phyloP scores from a whole-genome alignment of 2,797 vertebrate species.

The Rhodeus uyekii region DNA sequence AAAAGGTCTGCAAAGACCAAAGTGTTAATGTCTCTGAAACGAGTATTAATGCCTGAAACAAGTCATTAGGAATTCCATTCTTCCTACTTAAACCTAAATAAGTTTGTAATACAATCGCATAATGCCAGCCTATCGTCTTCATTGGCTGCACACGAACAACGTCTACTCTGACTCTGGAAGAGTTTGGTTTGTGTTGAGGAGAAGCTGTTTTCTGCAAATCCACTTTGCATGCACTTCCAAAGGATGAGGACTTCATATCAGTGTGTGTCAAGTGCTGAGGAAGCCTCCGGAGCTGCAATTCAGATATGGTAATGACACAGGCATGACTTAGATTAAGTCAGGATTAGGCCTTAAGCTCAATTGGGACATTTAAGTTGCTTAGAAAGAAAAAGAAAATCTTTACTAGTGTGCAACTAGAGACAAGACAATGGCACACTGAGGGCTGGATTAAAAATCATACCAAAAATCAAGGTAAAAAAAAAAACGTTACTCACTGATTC shows the following conservation, averaged over 20 bases:
- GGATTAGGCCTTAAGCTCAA: too few relatives aligned
- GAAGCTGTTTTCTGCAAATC: neutral
- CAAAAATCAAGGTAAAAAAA: too few relatives aligned
- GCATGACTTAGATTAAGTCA: too few relatives aligned
- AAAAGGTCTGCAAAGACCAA: neutral
- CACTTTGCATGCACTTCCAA: neutral
- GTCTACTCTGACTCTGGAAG: neutral
- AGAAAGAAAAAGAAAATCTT: too few relatives aligned
- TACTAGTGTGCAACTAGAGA: too few relatives aligned
- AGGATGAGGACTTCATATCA: neutral
- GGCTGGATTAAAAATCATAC: too few relatives aligned
- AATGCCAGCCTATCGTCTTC: neutral
- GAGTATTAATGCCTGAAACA: neutral
- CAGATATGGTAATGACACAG: neutral
- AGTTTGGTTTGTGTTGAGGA: neutral
- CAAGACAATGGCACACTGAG: too few relatives aligned
- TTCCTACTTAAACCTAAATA: fast-evolving
- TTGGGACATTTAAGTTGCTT: too few relatives aligned
- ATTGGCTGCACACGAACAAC: neutral
- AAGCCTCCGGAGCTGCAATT: neutral
- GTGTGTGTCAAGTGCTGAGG: too few relatives aligned
- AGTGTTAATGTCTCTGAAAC: neutral
- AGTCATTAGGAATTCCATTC: too few relatives aligned
- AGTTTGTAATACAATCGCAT: neutral
- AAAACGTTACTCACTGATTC: too few relatives aligned